Percentiles rank a stretch among this genome's conserved stretches.
Evolutionary conservation across 2,113 vertebrate genomes (phyloP).

Genomic region (Anhinga anhinga): DNA sequence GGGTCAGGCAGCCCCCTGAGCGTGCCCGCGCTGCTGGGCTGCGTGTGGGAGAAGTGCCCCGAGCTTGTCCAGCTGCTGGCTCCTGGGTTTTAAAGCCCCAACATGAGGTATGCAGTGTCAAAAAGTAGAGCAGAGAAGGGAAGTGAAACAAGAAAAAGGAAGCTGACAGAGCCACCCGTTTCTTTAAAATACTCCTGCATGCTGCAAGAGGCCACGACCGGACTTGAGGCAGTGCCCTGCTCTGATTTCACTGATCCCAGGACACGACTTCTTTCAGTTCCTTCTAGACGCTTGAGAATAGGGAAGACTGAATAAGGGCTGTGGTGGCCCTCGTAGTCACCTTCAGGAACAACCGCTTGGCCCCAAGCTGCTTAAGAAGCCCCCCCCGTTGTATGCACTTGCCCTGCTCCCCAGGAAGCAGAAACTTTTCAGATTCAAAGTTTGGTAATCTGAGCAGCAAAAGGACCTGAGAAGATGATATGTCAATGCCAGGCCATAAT

Average conservation of each 20-base stretch:
- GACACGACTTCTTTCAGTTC: not conserved
- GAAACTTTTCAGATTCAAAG: not conserved
- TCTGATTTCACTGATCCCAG: not conserved
- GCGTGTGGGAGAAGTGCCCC: not conserved
- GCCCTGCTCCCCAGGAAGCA: not conserved
- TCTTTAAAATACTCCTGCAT: not conserved
- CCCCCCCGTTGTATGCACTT: fast-evolving
- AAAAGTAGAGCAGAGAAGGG: not conserved
- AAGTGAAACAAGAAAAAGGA: slow-evolving; percentile 15
- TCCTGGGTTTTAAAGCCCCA: not conserved
- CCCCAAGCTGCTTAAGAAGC: not conserved
- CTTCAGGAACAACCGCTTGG: not conserved
- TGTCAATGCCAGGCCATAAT: not conserved
- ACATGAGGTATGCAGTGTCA: not conserved
- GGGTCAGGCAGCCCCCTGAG: not conserved
- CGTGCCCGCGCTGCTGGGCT: not conserved
- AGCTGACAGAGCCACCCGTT: not conserved
- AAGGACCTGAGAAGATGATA: not conserved
- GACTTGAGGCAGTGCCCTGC: not conserved
- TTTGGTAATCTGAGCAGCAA: not conserved
- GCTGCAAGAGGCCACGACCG: not conserved
- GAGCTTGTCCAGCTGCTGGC: not conserved
- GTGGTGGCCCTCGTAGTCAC: not conserved
- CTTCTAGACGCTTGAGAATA: not conserved
- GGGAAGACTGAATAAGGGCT: not conserved